Evolutionary conservation across 2,797 vertebrate species (phyloP).

Genomic region (Vireo griseus): DNA sequence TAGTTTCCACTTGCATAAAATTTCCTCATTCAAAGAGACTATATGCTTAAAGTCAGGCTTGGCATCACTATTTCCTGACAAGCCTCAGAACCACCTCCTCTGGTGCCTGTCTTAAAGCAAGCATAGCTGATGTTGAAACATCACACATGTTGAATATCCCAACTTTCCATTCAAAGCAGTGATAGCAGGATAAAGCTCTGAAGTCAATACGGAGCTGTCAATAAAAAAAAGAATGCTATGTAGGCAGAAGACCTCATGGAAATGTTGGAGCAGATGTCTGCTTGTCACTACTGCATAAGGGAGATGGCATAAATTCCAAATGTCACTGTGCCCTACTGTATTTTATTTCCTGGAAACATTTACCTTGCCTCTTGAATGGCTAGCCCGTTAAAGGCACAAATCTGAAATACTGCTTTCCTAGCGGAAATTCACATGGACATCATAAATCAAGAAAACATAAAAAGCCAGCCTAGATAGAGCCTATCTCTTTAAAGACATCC

Average conservation of each 20-base stretch:
- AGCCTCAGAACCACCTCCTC: background rate
- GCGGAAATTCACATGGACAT: background rate
- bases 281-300: background rate
- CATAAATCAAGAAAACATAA: background rate
- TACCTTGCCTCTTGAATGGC: background rate
- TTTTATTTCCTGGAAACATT: background rate
- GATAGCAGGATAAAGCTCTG: background rate
- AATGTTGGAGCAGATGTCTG: background rate
- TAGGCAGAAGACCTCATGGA: background rate
- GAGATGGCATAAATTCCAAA: background rate
- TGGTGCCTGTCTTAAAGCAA: background rate
- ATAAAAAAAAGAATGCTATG: background rate
- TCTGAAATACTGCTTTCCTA: background rate
- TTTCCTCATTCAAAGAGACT: background rate
- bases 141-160: background rate
- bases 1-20: background rate
- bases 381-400: background rate
- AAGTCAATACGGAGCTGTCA: background rate
- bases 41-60: background rate
- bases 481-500: background rate
- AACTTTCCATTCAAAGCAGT: background rate
- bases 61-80: background rate
- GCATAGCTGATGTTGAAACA: background rate
- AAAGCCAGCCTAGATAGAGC: background rate
- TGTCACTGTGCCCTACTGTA: background rate